Conservation (phyloP, 2,113 vertebrate genomes). For the Hemibagrus wyckioides region DNA sequence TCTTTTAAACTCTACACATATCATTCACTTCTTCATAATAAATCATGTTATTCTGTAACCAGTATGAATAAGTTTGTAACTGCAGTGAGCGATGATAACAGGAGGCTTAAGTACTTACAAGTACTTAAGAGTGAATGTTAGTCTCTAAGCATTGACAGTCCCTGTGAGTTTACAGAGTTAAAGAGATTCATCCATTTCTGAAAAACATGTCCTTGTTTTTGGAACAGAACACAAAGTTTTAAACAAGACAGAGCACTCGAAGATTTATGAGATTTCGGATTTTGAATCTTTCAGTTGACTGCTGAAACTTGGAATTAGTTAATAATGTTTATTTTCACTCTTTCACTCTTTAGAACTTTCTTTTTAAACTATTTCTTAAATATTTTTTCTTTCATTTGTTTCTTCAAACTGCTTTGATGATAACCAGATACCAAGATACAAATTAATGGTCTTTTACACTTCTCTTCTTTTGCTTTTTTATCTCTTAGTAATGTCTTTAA, state of each 20-base stretch:
- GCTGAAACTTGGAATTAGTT: not conserved
- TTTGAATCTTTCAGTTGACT: not conserved
- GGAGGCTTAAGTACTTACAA: not conserved
- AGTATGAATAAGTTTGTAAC: not conserved
- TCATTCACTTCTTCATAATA: not conserved
- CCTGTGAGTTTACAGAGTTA: not conserved
- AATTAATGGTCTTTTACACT: not conserved
- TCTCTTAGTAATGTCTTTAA: not conserved
- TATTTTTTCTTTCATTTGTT: not conserved
- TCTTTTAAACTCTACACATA: not conserved
- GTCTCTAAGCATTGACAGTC: not conserved
- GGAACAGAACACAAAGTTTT: not conserved
- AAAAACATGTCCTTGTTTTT: constrained; percentile 6
- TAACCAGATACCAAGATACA: not conserved
- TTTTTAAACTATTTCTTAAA: not conserved
- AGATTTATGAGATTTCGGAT: not conserved
- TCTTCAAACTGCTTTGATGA: not conserved
- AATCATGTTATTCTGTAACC: not conserved
- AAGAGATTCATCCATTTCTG: not conserved
- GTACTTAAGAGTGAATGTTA: not conserved
- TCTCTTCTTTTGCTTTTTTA: not conserved
- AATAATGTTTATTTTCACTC: not conserved
- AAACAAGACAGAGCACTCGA: not conserved
- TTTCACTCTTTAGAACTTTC: not conserved
- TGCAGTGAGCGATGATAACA: not conserved